Percentiles rank a stretch among this genome's conserved stretches.
Conservation (phyloP, 2,888 invertebrate genomes). For the Tipula vernalis region DNA sequence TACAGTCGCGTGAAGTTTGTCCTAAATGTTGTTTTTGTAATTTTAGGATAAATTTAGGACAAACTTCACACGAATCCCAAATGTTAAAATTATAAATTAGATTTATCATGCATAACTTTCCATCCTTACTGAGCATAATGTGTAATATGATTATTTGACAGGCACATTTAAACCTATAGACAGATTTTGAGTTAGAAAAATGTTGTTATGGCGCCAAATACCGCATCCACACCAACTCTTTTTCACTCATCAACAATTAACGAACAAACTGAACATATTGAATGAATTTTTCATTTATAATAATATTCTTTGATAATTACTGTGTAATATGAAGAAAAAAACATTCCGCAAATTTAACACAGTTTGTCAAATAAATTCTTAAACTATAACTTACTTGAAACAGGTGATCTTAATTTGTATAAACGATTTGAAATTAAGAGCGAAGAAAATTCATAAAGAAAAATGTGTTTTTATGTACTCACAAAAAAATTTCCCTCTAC, state of each 20-base stretch:
- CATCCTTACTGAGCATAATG: too few relatives aligned
- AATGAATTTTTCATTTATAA: not conserved
- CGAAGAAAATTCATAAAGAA: not conserved
- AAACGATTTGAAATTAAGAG: not conserved
- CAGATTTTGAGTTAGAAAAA: too few relatives aligned
- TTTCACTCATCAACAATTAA: not conserved
- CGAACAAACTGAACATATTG: not conserved
- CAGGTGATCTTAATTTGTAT: not conserved
- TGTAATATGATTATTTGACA: too few relatives aligned
- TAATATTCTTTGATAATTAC: not conserved
- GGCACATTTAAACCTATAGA: too few relatives aligned
- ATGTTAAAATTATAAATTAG: too few relatives aligned
- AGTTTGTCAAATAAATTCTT: slow-evolving; percentile 4
- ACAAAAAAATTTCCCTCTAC: not conserved
- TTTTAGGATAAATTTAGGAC: too few relatives aligned
- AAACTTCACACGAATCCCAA: too few relatives aligned
- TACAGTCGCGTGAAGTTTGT: too few relatives aligned
- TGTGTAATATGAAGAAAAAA: not conserved
- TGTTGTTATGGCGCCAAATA: not conserved
- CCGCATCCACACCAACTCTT: not conserved
- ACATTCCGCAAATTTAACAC: not conserved
- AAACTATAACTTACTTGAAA: not conserved
- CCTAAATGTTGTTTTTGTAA: too few relatives aligned
- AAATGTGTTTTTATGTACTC: not conserved
- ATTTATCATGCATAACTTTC: too few relatives aligned